phyloP scores from a whole-genome alignment of 2,888 invertebrate genomes.

The Nephrocerus scutellatus region DNA sequence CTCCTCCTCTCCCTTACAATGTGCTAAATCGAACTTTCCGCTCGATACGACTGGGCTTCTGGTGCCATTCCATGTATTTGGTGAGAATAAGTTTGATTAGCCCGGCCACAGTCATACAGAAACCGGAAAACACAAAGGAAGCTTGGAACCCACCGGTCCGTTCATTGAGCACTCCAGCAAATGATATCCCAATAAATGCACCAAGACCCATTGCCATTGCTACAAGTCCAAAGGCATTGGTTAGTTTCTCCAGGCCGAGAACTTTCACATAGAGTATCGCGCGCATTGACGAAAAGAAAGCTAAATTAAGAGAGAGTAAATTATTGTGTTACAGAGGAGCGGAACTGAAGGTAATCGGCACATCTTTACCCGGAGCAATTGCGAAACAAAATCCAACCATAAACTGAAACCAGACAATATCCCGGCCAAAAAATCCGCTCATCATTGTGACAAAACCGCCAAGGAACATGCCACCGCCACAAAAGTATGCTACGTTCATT shows the following conservation, averaged over 20 bases:
- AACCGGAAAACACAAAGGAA: conserved; percentile 35
- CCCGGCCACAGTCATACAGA: conserved; percentile 32
- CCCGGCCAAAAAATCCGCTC: conserved; percentile 55
- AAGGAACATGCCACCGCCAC: conserved; percentile 41
- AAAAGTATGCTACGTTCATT: conserved; percentile 28
- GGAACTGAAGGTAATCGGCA: too few relatives aligned
- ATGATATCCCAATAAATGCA: conserved; percentile 56
- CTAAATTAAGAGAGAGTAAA: conserved; percentile 48
- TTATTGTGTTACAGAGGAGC: too few relatives aligned
- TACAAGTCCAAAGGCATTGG: conserved; percentile 71
- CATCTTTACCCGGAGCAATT: conserved; percentile 34
- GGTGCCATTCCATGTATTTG: conserved; percentile 12
- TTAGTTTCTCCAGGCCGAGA: conserved; percentile 66
- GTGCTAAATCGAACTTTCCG: conserved; percentile 13
- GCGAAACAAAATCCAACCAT: conserved; percentile 34
- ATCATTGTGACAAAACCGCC: conserved; percentile 53
- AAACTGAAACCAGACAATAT: conserved; percentile 34
- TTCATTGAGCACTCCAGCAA: conserved; percentile 40
- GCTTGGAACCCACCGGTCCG: conserved; percentile 22
- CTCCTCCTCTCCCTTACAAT: too few relatives aligned
- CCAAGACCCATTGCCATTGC: conserved; percentile 70
- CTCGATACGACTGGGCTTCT: too few relatives aligned
- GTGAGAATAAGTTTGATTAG: conserved; percentile 32
- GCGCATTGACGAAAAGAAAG: conserved; percentile 66
- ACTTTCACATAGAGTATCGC: conserved; percentile 71